phyloP scores from a whole-genome alignment of 2,113 vertebrate species.

The Mesocricetus auratus region DNA sequence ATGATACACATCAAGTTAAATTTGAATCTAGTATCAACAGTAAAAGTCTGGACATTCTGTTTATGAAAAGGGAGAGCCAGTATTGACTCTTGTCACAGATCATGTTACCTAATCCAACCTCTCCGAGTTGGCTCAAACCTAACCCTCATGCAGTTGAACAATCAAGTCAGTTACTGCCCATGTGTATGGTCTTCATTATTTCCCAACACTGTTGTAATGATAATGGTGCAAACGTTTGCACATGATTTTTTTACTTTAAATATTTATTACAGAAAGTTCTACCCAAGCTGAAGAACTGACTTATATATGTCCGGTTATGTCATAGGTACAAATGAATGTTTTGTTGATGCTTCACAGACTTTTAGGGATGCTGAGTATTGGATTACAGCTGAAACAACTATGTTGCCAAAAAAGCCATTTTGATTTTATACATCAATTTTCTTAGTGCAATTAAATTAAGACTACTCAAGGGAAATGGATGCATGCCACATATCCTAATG shows the following conservation, averaged over 20 bases:
- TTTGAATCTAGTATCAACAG: not conserved
- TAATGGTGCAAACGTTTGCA: not conserved
- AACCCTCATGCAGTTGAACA: not conserved
- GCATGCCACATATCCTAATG: slow-evolving; percentile 47
- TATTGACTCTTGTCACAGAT: not conserved
- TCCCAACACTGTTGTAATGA: not conserved
- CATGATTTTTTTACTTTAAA: not conserved
- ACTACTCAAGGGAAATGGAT: not conserved
- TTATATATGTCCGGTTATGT: not conserved
- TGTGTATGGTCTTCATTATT: not conserved
- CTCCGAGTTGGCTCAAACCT: not conserved
- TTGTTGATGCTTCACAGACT: slow-evolving; percentile 19
- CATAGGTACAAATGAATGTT: not conserved
- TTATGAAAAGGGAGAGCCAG: not conserved
- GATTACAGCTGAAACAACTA: slow-evolving; percentile 38
- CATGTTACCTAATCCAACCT: not conserved
- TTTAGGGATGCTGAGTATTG: not conserved
- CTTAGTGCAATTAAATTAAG: slow-evolving; percentile 63
- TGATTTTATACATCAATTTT: slow-evolving; percentile 57
- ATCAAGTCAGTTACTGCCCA: not conserved
- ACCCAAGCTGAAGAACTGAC: not conserved
- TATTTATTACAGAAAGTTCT: not conserved
- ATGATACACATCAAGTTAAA: not conserved
- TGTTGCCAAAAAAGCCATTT: slow-evolving; percentile 63
- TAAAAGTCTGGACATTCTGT: not conserved